Conservation (phyloP, 1,140 invertebrate species). For the Drosophila truncata region DNA sequence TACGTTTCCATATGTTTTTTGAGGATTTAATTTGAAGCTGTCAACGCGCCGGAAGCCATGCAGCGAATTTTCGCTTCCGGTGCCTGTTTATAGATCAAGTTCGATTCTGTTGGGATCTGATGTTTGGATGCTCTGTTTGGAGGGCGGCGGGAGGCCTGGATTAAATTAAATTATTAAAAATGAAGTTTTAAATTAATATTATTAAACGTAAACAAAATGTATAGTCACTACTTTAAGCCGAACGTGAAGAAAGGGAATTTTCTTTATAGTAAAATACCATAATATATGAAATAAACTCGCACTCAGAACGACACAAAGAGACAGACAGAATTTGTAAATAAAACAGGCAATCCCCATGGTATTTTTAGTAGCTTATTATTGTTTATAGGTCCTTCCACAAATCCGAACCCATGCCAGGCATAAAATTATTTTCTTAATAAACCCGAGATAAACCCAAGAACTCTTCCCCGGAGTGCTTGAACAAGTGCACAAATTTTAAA, state of each 20-base stretch:
- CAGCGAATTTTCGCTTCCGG: conserved; percentile 71
- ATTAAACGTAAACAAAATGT: conserved; percentile 84
- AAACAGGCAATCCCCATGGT: conserved; percentile 61
- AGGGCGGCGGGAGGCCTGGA: conserved; percentile 4
- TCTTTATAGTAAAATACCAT: conserved; percentile 69
- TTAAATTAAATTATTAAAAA: conserved; percentile 75
- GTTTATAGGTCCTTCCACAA: conserved; percentile 66
- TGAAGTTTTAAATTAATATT: conserved; percentile 80
- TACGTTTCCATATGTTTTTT: background rate
- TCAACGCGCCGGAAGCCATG: conserved; percentile 62
- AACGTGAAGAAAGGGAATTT: conserved; percentile 56
- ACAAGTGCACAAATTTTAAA: conserved; percentile 58
- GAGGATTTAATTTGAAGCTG: conserved; percentile 19
- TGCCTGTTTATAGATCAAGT: conserved; percentile 47
- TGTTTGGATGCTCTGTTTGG: background rate
- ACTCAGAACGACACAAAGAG: conserved; percentile 43
- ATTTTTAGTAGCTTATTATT: conserved; percentile 75
- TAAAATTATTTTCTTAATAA: conserved; percentile 76
- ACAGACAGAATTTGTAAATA: conserved; percentile 74
- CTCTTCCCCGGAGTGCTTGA: conserved; percentile 6
- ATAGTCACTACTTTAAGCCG: conserved; percentile 85
- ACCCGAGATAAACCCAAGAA: conserved; percentile 10
- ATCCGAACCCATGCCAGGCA: conserved; percentile 62
- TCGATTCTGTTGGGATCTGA: conserved; percentile 9
- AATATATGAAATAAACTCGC: conserved; percentile 49